Conservation (phyloP, 2,888 invertebrate genomes). For the Galerucella nymphaeae region DNA sequence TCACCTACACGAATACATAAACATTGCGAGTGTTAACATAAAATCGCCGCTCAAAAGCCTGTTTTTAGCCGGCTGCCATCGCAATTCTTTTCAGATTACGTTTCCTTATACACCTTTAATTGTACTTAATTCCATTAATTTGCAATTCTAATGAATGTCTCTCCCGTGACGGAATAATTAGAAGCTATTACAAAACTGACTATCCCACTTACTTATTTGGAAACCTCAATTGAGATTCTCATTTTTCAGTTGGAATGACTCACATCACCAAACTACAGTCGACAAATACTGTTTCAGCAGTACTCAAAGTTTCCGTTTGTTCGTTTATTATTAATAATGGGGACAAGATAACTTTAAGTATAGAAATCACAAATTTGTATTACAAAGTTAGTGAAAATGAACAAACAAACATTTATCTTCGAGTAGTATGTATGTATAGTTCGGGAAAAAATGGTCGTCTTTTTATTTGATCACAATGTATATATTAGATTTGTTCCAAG, state of each 20-base stretch:
- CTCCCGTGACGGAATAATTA: constrained; percentile 53
- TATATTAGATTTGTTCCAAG: too few relatives aligned
- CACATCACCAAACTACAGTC: constrained; percentile 43
- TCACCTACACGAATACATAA: constrained; percentile 19
- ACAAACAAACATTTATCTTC: too few relatives aligned
- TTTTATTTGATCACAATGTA: too few relatives aligned
- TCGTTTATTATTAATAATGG: neutral
- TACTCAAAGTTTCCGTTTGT: neutral
- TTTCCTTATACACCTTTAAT: constrained; percentile 51
- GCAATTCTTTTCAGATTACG: constrained; percentile 43
- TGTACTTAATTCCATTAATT: constrained; percentile 48
- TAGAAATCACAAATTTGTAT: neutral
- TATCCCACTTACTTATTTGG: constrained; percentile 56
- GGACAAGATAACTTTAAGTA: neutral
- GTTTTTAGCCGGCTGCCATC: constrained; percentile 13
- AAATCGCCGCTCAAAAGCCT: constrained; percentile 23
- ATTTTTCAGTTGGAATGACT: constrained; percentile 53
- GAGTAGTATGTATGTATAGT: too few relatives aligned
- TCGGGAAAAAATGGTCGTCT: too few relatives aligned
- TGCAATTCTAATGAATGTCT: constrained; percentile 52
- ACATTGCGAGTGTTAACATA: constrained; percentile 17
- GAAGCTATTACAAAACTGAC: constrained; percentile 48
- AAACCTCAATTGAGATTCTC: constrained; percentile 53
- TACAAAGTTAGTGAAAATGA: neutral
- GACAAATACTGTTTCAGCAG: neutral